phyloP scores from a whole-genome alignment of 2,113 vertebrate species.

The Coturnix japonica region DNA sequence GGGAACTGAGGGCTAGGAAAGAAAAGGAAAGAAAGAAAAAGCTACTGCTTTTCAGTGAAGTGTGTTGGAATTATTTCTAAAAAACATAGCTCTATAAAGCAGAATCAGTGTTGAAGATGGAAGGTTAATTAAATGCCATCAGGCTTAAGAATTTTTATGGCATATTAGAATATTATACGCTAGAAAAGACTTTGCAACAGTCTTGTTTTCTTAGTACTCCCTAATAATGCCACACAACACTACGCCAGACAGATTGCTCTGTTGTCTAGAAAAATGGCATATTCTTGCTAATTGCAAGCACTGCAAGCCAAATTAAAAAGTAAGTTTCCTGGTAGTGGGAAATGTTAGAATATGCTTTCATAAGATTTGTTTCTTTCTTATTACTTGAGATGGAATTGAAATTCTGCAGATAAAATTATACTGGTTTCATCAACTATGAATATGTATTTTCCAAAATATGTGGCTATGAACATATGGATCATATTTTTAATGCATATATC shows the following conservation, averaged over 20 bases:
- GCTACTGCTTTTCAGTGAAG: background rate
- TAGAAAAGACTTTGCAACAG: conserved; percentile 32
- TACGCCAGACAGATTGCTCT: background rate
- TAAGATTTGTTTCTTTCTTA: background rate
- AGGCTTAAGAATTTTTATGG: conserved; percentile 7
- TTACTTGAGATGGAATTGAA: background rate
- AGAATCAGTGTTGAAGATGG: background rate
- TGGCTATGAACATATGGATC: background rate
- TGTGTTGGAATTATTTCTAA: background rate
- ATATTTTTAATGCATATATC: background rate
- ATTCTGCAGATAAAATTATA: background rate
- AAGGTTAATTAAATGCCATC: background rate
- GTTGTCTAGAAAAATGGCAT: conserved; percentile 40
- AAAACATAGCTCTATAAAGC: background rate
- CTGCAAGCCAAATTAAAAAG: conserved; percentile 14
- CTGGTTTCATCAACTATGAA: background rate
- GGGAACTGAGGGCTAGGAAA: background rate
- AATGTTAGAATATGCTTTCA: background rate
- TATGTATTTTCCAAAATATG: conserved; percentile 16
- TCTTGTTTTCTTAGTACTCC: conserved; percentile 18
- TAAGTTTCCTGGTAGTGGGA: background rate
- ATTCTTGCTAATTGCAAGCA: conserved; percentile 45
- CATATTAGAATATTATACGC: background rate
- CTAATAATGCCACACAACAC: background rate
- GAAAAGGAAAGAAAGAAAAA: background rate